A percentile compares a stretch with the other conserved stretches of the same genome.
These are phyloP conservation scores for Tuta absoluta DNA, from an alignment of 2,888 invertebrate species.

Conservation along the genomic window DNA sequence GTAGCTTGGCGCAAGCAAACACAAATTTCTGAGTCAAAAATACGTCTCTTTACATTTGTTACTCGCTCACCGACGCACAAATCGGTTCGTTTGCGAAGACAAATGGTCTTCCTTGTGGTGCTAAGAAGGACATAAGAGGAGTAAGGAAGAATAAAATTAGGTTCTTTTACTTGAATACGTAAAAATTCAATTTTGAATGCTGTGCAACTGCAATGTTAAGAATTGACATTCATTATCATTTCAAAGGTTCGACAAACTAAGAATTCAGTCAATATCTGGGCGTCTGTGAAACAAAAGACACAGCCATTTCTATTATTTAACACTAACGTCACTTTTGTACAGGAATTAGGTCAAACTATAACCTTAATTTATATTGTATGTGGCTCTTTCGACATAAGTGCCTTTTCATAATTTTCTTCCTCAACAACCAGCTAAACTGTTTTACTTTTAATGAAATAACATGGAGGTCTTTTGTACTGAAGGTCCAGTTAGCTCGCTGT, in stretches of 20 bases:
- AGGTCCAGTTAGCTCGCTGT: conserved; percentile 11
- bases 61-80: conserved; percentile 75
- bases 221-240: too few relatives aligned
- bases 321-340: not conserved
- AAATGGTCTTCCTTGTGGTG: conserved; percentile 59
- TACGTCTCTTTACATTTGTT: conserved; percentile 61
- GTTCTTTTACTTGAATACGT: too few relatives aligned
- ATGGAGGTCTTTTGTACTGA: conserved; percentile 11
- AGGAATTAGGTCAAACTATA: not conserved
- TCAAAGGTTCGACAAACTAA: too few relatives aligned
- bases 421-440: not conserved
- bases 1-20: too few relatives aligned
- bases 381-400: not conserved
- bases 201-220: too few relatives aligned
- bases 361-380: not conserved
- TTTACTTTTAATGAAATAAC: conserved; percentile 11
- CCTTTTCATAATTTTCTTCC: conserved; percentile 9
- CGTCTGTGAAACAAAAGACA: too few relatives aligned
- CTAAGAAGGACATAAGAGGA: not conserved
- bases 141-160: not conserved
- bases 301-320: too few relatives aligned
- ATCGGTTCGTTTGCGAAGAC: conserved; percentile 79
- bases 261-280: too few relatives aligned
- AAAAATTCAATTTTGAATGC: too few relatives aligned
- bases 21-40: too few relatives aligned